phyloP scores from a whole-genome alignment of 2,797 vertebrate genomes.

The Sebastolobus alascanus region DNA sequence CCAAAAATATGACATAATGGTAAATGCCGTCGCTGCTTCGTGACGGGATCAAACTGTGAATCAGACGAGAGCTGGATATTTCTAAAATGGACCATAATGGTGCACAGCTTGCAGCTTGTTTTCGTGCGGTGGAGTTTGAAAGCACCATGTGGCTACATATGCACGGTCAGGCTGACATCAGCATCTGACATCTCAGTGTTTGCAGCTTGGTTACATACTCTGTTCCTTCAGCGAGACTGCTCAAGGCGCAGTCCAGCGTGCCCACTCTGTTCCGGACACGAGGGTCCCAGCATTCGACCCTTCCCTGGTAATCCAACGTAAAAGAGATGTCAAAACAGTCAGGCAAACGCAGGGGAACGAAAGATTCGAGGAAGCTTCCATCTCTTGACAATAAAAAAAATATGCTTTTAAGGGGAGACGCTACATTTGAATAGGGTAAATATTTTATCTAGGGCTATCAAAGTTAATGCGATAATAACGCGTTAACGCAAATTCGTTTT shows the following conservation, averaged over 20 bases:
- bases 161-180: conserved; percentile 9
- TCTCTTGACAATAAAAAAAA: not conserved
- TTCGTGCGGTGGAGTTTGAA: conserved; percentile 11
- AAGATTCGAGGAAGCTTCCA: not conserved
- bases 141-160: conserved; percentile 29
- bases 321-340: not conserved
- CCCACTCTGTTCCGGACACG: conserved; percentile 91
- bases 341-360: not conserved
- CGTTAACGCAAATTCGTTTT: no score
- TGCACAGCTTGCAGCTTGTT: conserved; percentile 23
- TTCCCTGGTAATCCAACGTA: conserved; percentile 83
- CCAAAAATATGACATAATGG: not conserved
- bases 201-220: conserved; percentile 87
- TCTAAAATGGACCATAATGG: not conserved
- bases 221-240: conserved; percentile 90
- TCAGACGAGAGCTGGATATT: not conserved
- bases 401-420: not conserved
- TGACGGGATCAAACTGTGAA: not conserved
- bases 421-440: not conserved
- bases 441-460: no score
- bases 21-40: not conserved
- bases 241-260: conserved; percentile 93
- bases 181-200: not conserved
- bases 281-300: conserved; percentile 98
- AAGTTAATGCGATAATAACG: no score